Conservation (phyloP, 2,797 vertebrate genomes). For the Decapterus maruadsi region DNA sequence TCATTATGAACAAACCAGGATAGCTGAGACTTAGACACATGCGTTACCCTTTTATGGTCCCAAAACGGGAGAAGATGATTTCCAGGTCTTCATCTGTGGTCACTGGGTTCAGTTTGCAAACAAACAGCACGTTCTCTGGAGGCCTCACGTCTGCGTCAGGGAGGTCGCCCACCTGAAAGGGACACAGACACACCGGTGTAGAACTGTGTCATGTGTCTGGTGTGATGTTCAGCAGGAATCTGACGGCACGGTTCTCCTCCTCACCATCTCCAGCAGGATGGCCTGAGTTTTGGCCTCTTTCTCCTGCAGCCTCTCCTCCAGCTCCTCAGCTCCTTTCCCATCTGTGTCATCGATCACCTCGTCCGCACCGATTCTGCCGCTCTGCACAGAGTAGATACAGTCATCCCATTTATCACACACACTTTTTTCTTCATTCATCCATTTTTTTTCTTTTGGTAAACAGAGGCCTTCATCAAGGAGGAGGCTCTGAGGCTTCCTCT, state of each 20-base stretch:
- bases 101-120: slow-evolving; percentile 98
- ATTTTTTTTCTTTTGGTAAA: too few species aligned
- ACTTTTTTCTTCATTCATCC: not conserved
- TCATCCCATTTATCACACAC: not conserved
- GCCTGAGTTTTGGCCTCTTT: slow-evolving; percentile 97
- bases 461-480: too few species aligned
- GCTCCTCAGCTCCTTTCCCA: slow-evolving; percentile 89
- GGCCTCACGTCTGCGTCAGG: slow-evolving; percentile 95
- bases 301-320: slow-evolving; percentile 94
- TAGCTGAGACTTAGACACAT: not conserved
- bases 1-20: not conserved
- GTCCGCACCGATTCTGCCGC: slow-evolving; percentile 97
- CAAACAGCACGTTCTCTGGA: slow-evolving; percentile 96
- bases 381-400: slow-evolving; percentile 79
- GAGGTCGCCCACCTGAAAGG: slow-evolving; percentile 92
- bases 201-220: not conserved
- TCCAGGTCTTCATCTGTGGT: slow-evolving; percentile 98
- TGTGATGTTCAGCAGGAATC: not conserved
- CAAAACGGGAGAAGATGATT: slow-evolving; percentile 98
- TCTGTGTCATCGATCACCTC: slow-evolving; percentile 93
- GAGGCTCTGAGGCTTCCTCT: not conserved
- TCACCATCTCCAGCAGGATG: slow-evolving; percentile 98
- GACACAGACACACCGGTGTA: slow-evolving; percentile 22
- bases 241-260: not conserved
- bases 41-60: slow-evolving; percentile 91